phyloP scores from a whole-genome alignment of 2,888 invertebrate species.

The Trissonchulus latispiculum region DNA sequence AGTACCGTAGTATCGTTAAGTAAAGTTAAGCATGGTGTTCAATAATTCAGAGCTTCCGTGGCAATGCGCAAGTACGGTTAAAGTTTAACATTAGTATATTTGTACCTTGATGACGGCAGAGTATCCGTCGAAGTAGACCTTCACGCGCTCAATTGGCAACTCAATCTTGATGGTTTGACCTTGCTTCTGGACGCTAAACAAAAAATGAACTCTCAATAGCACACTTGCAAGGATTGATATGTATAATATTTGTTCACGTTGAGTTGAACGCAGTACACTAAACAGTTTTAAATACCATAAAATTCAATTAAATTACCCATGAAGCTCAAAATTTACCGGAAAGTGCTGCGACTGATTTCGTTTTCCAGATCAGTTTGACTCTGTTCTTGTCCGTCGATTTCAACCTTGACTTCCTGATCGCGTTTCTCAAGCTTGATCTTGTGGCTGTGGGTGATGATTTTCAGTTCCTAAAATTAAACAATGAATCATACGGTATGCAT shows the following conservation, averaged over 20 bases:
- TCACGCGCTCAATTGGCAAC: slow-evolving; percentile 29
- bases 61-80: no score
- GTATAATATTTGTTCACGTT: background rate
- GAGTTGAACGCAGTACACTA: no score
- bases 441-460: slow-evolving; percentile 30
- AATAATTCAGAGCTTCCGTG: no score
- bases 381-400: slow-evolving; percentile 28
- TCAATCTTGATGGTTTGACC: background rate
- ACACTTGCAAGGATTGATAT: no score
- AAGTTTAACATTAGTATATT: no score
- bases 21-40: no score
- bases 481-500: no score
- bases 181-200: slow-evolving; percentile 15
- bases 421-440: slow-evolving; percentile 24
- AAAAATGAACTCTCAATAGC: no score
- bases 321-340: no score
- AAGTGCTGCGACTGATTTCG: background rate
- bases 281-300: no score
- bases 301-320: no score
- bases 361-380: background rate
- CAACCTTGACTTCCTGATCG: slow-evolving; percentile 21
- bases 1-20: no score
- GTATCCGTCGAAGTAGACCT: slow-evolving; percentile 35
- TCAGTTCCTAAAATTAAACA: slow-evolving; percentile 27
- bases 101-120: slow-evolving; percentile 29